phyloP scores from a whole-genome alignment of 2,888 invertebrate genomes.

The Thumatha senex region DNA sequence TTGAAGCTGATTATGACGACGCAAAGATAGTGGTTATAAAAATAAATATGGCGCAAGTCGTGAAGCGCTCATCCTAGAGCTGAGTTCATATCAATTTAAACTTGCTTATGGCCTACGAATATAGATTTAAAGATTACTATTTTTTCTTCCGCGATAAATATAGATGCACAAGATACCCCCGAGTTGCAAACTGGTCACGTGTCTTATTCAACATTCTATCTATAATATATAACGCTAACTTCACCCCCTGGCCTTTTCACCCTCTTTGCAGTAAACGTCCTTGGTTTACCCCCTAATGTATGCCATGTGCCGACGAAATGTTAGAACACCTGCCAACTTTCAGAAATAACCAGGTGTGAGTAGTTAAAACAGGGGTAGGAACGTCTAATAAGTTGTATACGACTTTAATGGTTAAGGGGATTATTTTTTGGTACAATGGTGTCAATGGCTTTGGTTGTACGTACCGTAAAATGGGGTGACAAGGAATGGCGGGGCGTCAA shows the following conservation, averaged over 20 bases:
- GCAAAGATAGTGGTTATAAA: constrained; percentile 49
- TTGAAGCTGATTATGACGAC: constrained; percentile 34
- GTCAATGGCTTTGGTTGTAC: too few relatives aligned
- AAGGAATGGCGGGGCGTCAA: too few relatives aligned
- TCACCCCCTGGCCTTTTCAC: background rate
- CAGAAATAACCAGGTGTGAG: too few relatives aligned
- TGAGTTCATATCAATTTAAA: constrained; percentile 35
- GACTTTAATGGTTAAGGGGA: too few relatives aligned
- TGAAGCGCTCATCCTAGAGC: constrained; percentile 39
- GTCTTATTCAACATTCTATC: background rate
- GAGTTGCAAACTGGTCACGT: background rate
- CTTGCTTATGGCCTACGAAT: constrained; percentile 1
- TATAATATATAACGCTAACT: background rate
- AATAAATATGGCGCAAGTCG: constrained; percentile 52
- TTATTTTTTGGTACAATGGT: too few relatives aligned
- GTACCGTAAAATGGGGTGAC: too few relatives aligned
- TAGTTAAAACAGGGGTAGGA: too few relatives aligned
- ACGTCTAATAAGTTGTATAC: too few relatives aligned
- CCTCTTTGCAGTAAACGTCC: background rate
- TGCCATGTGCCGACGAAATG: too few relatives aligned
- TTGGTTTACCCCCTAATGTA: too few relatives aligned
- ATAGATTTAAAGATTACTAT: constrained; percentile 41
- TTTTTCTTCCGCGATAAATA: constrained; percentile 26
- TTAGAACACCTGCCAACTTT: too few relatives aligned
- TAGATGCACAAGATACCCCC: too few relatives aligned